Conservation (phyloP, 2,797 vertebrate genomes). For the Masticophis lateralis region DNA sequence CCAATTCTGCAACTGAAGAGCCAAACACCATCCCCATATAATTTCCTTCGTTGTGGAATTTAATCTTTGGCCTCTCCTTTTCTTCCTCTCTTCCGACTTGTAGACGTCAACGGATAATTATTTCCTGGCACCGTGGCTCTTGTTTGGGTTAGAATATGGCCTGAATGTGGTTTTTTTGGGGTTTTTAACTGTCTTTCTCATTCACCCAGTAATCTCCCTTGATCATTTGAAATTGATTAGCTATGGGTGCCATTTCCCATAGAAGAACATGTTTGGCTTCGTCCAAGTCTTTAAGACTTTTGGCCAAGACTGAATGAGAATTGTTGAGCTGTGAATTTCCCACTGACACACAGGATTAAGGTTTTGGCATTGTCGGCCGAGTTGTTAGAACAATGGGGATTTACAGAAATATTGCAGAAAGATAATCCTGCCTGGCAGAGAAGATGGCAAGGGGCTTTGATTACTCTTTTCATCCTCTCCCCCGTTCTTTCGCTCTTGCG, state of each 20-base stretch:
- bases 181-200: not conserved
- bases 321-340: conserved; percentile 61
- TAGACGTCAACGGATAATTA: not conserved
- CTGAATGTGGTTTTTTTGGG: not conserved
- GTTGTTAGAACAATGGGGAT: conserved; percentile 49
- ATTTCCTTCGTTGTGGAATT: not conserved
- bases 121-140: not conserved
- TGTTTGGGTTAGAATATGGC: not conserved
- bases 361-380: conserved; percentile 41
- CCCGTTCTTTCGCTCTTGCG: not conserved
- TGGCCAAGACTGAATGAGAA: conserved; percentile 61
- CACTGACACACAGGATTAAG: conserved; percentile 48
- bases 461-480: conserved; percentile 4
- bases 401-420: conserved; percentile 64
- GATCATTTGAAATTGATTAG: conserved; percentile 35
- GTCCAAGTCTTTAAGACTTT: conserved; percentile 40
- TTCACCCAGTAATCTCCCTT: not conserved
- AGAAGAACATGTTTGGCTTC: conserved; percentile 30
- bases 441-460: conserved; percentile 23
- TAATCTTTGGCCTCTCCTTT: conserved; percentile 17
- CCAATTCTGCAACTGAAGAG: not conserved
- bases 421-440: conserved; percentile 30
- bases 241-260: conserved; percentile 28
- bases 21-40: conserved; percentile 7
- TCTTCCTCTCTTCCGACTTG: not conserved